Evolutionary conservation across 2,888 invertebrate genomes (phyloP).

Genomic region (Seladonia tumulorum): DNA sequence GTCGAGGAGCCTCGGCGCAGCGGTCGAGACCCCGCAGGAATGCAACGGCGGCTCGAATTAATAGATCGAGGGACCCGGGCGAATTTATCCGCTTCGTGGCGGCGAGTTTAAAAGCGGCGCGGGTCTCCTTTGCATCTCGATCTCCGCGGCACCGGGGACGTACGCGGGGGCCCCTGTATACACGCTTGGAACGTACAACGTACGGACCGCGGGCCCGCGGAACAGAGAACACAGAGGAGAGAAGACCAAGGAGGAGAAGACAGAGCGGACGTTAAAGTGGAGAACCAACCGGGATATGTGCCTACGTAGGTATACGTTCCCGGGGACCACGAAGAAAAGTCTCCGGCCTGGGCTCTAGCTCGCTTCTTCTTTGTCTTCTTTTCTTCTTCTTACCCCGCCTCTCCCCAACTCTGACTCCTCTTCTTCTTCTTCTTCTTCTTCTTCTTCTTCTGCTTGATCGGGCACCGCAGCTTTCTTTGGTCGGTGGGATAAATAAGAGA

Average conservation of each 20-base stretch:
- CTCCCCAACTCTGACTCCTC: conserved; percentile 6
- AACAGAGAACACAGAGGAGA: conserved; percentile 21
- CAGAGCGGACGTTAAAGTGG: conserved; percentile 65
- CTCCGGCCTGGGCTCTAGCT: conserved; percentile 33
- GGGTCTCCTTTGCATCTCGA: conserved; percentile 81
- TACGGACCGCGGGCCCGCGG: conserved; percentile 26
- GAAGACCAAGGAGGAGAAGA: conserved; percentile 48
- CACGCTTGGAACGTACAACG: conserved; percentile 65
- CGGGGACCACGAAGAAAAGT: conserved; percentile 61
- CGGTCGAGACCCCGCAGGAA: conserved; percentile 79
- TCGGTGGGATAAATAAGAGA: conserved; percentile 58
- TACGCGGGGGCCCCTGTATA: conserved; percentile 52
- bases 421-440: not conserved
- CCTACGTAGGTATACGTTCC: conserved; percentile 48
- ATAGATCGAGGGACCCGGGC: conserved; percentile 82
- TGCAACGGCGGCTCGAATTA: conserved; percentile 82
- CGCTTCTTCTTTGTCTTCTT: conserved; percentile 53
- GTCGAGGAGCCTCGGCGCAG: conserved; percentile 47
- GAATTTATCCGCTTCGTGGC: conserved; percentile 82
- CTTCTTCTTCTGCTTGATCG: not conserved
- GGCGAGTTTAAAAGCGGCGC: conserved; percentile 80
- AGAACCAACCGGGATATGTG: conserved; percentile 61
- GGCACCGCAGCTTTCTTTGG: conserved; percentile 31
- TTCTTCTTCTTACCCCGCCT: conserved; percentile 14
- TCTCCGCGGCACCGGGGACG: conserved; percentile 68